Evolutionary conservation across 1,140 invertebrate species (phyloP), one percentile per base, ranked within the genome.

Genomic region (Pissodes strobi): DNA sequence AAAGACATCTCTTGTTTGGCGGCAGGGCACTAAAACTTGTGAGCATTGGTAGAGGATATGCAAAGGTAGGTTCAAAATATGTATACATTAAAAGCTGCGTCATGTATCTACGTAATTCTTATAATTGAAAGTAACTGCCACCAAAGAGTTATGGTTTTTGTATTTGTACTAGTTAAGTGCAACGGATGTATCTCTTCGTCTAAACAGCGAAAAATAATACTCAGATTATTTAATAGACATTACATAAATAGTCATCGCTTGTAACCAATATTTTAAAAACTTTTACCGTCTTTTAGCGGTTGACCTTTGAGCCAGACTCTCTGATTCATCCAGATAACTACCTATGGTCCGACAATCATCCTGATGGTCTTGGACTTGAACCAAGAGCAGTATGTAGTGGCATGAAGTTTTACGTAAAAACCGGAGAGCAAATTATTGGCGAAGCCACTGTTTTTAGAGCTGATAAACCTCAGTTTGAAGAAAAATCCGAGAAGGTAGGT

Each of bases 301-400:
- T 92, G 18, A 90, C 88, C 5, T 91, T 92, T 76, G 81, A 85
- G 67, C 84, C 88, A 0, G 84, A 88, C 43, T 84, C 82, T 25
- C 75, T 86, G 15, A 87, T 90, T 65, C 77, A 82, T 18, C 85
- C 87, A 53, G 83, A 85, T 66, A 88, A 88, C 75, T 88, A 83
- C 72, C 88, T 92, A 72, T 91, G 89, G 88, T 89, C 88, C n/a
- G 90, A 92, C 77, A 89, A 86, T 39, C 84, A 88, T 72, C 83
- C 87, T 1, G 86, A 88, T 67, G 90, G 90, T 19, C 81, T 86
- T 59, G 90, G 87, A 18, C 85, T 92, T 72, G 85, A 87, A 69
- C 80, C 87, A 0, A 80, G 85, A 19, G 87, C 87, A 0, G 81
- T 91, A 8, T 79, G 82, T 46, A 81, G 83, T 12, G 85, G 85